phyloP scores from a whole-genome alignment of 2,797 vertebrate species.

The Crossoptilon crossoptilon region DNA sequence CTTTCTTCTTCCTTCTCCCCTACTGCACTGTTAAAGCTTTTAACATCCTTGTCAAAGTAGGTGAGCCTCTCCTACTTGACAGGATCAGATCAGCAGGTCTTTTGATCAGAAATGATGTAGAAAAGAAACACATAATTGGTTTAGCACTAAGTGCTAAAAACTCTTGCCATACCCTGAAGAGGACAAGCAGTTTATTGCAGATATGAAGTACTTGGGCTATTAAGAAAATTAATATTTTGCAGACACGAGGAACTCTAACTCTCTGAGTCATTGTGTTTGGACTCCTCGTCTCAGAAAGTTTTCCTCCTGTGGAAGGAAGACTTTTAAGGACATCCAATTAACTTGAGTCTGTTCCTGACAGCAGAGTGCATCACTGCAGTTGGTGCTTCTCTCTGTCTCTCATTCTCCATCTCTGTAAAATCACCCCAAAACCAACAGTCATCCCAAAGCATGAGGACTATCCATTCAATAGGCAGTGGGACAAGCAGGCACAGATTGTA shows the following conservation, averaged over 20 bases:
- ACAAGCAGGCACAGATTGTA: not conserved
- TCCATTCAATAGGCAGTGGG: not conserved
- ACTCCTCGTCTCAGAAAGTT: not conserved
- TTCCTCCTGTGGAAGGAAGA: not conserved
- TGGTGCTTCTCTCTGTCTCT: not conserved
- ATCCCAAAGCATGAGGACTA: not conserved
- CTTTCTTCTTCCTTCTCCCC: not conserved
- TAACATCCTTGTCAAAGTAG: not conserved
- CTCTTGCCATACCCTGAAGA: slow-evolving; percentile 11
- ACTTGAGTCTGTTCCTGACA: not conserved
- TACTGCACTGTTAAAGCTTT: not conserved
- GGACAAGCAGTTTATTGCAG: slow-evolving; percentile 21
- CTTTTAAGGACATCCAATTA: not conserved
- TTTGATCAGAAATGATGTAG: not conserved
- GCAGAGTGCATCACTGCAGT: not conserved
- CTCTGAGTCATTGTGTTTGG: slow-evolving; percentile 42
- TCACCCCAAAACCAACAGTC: not conserved
- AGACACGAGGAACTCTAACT: not conserved
- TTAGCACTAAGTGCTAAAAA: slow-evolving; percentile 5
- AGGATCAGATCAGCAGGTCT: not conserved
- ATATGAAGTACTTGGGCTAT: slow-evolving; percentile 14
- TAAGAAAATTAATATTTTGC: slow-evolving; percentile 52
- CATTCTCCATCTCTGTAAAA: not conserved
- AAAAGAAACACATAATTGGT: not conserved
- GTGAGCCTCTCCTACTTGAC: not conserved